These are phyloP conservation scores for Condylostylus longicornis DNA, from an alignment of 1,140 invertebrate genomes.

Conservation along the genomic window DNA sequence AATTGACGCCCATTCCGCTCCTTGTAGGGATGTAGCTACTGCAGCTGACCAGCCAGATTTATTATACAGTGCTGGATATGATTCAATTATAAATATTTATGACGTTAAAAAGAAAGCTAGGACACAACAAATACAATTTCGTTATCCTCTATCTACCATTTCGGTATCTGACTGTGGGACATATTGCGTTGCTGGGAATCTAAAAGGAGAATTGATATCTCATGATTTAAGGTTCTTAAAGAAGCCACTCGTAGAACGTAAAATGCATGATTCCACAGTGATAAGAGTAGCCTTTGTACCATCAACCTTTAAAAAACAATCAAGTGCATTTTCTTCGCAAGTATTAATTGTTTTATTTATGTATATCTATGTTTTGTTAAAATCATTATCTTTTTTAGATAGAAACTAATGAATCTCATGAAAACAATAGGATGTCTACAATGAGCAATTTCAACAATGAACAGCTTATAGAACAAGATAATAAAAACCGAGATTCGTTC, in stretches of 20 bases:
- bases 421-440: conserved; percentile 12
- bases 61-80: conserved; percentile 26
- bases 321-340: too few relatives aligned
- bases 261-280: conserved; percentile 19
- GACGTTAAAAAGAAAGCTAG: conserved; percentile 19
- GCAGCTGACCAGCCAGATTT: conserved; percentile 15
- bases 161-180: conserved; percentile 24
- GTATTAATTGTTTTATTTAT: too few relatives aligned
- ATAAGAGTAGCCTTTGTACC: conserved; percentile 25
- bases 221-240: conserved; percentile 27
- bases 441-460: conserved; percentile 4
- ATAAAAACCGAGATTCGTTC: conserved; percentile 25
- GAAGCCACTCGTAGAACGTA: conserved; percentile 12
- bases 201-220: conserved; percentile 27
- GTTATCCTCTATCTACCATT: conserved; percentile 20
- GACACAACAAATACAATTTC: conserved; percentile 13
- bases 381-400: too few relatives aligned
- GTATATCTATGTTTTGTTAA: too few relatives aligned
- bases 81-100: conserved; percentile 28
- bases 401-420: too few relatives aligned
- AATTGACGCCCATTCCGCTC: conserved; percentile 21
- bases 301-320: conserved; percentile 9
- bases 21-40: conserved; percentile 26
- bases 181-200: conserved; percentile 26
- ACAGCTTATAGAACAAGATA: conserved; percentile 4